Evolutionary conservation across 2,888 invertebrate genomes (phyloP).

Genomic region (Litoditis marina): DNA sequence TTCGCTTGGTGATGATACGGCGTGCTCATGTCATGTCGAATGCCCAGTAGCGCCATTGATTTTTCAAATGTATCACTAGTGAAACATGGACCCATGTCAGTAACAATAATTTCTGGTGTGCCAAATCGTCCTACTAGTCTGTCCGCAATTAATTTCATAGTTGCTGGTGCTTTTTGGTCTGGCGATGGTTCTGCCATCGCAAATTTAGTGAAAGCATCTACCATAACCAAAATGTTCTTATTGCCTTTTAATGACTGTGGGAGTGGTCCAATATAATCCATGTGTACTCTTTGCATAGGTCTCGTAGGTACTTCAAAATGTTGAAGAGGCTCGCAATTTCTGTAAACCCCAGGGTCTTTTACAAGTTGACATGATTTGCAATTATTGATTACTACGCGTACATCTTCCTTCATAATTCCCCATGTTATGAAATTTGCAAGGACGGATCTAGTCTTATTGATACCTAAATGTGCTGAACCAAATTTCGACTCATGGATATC

Average conservation of each 20-base stretch:
- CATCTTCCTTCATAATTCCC: not conserved
- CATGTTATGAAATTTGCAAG: not conserved
- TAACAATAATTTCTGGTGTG: not conserved
- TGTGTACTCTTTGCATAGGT: not conserved
- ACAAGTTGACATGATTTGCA: not conserved
- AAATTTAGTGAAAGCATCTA: constrained; percentile 20
- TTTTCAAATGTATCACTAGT: not conserved
- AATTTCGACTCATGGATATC: not conserved
- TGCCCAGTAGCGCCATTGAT: not conserved
- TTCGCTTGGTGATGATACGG: constrained; percentile 16
- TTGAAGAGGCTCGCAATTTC: not conserved
- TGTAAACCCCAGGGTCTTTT: not conserved
- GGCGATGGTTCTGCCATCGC: constrained; percentile 11
- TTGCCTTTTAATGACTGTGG: constrained; percentile 18
- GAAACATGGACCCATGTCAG: constrained; percentile 6
- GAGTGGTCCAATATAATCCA: constrained; percentile 18
- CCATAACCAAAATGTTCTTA: constrained; percentile 7
- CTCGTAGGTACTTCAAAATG: not conserved
- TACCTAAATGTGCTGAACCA: not conserved
- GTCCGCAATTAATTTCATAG: not conserved
- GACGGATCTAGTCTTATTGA: not conserved
- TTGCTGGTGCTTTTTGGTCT: constrained; percentile 5
- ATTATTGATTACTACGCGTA: not conserved
- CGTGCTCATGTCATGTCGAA: not conserved
- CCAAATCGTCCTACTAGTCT: constrained; percentile 5